Evolutionary conservation across 1,140 invertebrate genomes (phyloP).

Genomic region (Dreissena rostriformis): DNA sequence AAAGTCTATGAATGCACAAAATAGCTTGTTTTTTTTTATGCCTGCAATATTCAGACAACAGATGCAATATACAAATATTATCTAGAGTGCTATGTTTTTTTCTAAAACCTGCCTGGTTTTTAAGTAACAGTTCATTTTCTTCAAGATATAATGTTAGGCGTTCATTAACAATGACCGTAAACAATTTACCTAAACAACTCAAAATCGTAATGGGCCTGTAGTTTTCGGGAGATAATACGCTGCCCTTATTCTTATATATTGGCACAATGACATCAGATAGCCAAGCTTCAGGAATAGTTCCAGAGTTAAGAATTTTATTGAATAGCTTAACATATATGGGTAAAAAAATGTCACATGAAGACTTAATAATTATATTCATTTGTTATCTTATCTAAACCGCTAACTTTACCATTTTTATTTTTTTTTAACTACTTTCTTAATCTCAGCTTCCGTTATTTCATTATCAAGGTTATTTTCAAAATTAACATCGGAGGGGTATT

Average conservation of each 20-base stretch:
- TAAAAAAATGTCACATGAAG: neutral
- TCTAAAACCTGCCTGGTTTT: neutral
- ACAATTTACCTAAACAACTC: neutral
- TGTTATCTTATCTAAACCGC: neutral
- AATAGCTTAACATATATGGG: neutral
- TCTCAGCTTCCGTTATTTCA: neutral
- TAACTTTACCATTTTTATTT: neutral
- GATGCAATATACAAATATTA: neutral
- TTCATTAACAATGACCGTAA: neutral
- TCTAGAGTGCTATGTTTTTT: no score
- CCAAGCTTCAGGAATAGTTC: neutral
- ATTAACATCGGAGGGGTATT: neutral
- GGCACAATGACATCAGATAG: neutral
- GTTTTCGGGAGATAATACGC: neutral
- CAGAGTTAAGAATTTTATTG: neutral
- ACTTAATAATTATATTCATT: neutral
- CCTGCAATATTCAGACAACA: neutral
- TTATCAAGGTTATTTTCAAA: neutral
- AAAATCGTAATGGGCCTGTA: neutral
- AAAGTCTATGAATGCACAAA: neutral
- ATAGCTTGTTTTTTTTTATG: constrained; percentile 1
- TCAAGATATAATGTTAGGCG: neutral
- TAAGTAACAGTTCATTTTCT: neutral
- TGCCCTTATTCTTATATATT: neutral
- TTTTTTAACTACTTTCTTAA: neutral